A percentile compares a stretch with the other conserved stretches of the same genome.
phyloP scores from a whole-genome alignment of 2,797 vertebrate genomes.

The Hydrocynus forskahlii region DNA sequence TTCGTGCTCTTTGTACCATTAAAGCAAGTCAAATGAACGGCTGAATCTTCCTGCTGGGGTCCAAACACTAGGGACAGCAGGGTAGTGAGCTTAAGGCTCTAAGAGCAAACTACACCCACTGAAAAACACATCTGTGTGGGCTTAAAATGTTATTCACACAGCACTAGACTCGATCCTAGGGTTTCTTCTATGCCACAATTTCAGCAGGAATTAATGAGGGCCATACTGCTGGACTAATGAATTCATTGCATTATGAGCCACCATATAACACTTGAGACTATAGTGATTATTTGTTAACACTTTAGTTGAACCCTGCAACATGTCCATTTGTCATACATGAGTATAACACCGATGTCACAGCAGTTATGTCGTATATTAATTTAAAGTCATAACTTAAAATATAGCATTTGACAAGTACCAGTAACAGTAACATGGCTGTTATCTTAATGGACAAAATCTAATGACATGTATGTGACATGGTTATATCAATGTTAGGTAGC shows the following conservation, averaged over 20 bases:
- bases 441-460: no score
- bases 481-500: no score
- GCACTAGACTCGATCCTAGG: not conserved
- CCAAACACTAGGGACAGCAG: slow-evolving; percentile 7
- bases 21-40: not conserved
- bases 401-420: no score
- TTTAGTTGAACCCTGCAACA: no score
- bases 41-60: slow-evolving; percentile 1
- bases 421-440: no score
- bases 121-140: not conserved
- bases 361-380: no score
- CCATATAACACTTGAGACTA: no score
- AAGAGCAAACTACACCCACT: not conserved
- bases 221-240: not conserved
- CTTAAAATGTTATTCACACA: slow-evolving; percentile 26
- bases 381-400: no score
- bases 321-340: no score
- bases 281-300: no score
- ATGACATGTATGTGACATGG: no score
- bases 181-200: slow-evolving; percentile 24
- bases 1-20: not conserved
- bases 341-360: no score
- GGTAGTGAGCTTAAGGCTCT: not conserved
- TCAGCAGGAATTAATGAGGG: slow-evolving; percentile 1
- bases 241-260: not conserved